A percentile compares a stretch with the other conserved stretches of the same genome.
These are phyloP conservation scores for Pollenia amentaria DNA, from an alignment of 2,888 invertebrate genomes.

Conservation along the genomic window DNA sequence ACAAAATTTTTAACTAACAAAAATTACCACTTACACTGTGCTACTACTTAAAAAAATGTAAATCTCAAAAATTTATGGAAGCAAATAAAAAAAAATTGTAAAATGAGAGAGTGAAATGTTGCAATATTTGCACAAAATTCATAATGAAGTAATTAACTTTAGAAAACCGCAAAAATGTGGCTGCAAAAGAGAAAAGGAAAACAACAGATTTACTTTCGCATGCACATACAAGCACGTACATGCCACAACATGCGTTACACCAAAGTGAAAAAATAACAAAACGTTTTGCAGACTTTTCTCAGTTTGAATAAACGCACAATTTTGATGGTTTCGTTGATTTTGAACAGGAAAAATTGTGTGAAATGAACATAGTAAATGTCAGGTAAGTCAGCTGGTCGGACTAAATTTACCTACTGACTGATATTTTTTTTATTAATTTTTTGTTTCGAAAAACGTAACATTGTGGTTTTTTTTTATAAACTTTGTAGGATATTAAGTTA, in stretches of 20 bases:
- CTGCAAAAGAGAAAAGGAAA: constrained; percentile 1
- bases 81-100: constrained; percentile 5
- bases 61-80: constrained; percentile 23
- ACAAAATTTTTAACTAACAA: constrained; percentile 12
- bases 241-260: background rate
- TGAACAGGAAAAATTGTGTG: background rate
- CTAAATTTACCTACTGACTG: constrained; percentile 7
- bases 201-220: background rate
- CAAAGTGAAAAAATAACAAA: too few species aligned
- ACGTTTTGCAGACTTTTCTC: too few species aligned
- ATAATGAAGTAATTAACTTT: constrained; percentile 68
- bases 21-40: constrained; percentile 28
- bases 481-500: too few species aligned
- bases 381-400: background rate
- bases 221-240: background rate
- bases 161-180: constrained; percentile 64
- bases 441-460: background rate
- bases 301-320: background rate
- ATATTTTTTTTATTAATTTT: background rate
- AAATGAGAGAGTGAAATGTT: constrained; percentile 56
- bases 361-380: background rate
- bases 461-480: background rate
- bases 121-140: constrained; percentile 64
- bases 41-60: background rate
- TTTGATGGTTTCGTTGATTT: background rate